These are phyloP conservation scores for Drosophila vallismaia DNA, from an alignment of 2,888 invertebrate species.

Conservation along the genomic window DNA sequence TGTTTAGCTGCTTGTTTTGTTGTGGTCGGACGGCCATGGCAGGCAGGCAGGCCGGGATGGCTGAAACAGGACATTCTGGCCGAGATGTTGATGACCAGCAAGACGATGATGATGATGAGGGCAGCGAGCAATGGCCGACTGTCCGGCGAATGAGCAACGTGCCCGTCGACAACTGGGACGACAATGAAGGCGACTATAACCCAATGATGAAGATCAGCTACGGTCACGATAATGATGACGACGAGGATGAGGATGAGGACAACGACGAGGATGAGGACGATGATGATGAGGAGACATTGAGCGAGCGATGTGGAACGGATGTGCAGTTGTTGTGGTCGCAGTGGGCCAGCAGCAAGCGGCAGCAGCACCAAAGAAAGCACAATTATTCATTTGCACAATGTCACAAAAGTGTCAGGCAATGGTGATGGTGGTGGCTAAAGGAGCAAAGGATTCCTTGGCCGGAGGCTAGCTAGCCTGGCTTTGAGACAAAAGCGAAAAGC, in stretches of 20 bases:
- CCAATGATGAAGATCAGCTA: conserved; percentile 53
- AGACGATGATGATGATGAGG: conserved; percentile 27
- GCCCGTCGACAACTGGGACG: conserved; percentile 66
- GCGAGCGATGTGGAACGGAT: conserved; percentile 79
- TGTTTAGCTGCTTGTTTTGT: conserved; percentile 80
- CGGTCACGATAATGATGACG: conserved; percentile 25
- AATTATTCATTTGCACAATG: conserved; percentile 82
- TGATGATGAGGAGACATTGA: conserved; percentile 64
- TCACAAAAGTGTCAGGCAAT: conserved; percentile 79
- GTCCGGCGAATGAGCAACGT: conserved; percentile 62
- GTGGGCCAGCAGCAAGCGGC: conserved; percentile 44
- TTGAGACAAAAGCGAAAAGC: conserved; percentile 31
- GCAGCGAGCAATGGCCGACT: conserved; percentile 35
- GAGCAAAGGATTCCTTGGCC: conserved; percentile 77
- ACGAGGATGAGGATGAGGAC: conserved; percentile 14
- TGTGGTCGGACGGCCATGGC: conserved; percentile 56
- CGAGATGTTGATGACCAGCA: conserved; percentile 22
- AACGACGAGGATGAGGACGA: conserved; percentile 20
- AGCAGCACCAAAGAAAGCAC: conserved; percentile 74
- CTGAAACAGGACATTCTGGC: conserved; percentile 37
- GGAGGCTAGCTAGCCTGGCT: conserved; percentile 36
- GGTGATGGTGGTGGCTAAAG: conserved; percentile 62
- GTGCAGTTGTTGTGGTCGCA: conserved; percentile 76
- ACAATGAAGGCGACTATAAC: conserved; percentile 42
- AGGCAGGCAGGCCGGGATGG: conserved; percentile 20